Base-by-base conservation (phyloP, 1,140 invertebrate species). In the Argopecten irradians region DNA sequence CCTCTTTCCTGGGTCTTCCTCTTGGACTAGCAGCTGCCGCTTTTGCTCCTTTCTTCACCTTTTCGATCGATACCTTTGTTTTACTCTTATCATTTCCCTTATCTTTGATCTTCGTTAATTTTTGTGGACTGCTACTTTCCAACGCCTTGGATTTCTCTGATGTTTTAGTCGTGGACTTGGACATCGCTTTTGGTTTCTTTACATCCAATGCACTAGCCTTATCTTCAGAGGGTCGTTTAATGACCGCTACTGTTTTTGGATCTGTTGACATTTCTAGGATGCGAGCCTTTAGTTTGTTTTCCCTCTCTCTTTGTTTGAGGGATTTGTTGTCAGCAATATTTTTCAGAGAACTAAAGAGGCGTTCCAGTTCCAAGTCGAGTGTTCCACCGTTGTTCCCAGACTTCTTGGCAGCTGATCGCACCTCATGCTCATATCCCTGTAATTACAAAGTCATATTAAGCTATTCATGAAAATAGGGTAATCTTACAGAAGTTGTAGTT, bases 341-440 rank as follows among this genome's bases (percentile, higher is more conserved):
- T 90, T 90, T 90, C 55, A 90, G 35, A 34, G 89, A 86, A 87
- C 89, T 90, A 32, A 90, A 90, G 34, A 90, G 43, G 32, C 89
- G 84, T 32, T 88, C 89, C n/a, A 90, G n/a, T 55, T 90, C 89
- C 33, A 90, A 88, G 82, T 90, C 89, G n/a, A 90, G 36, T 2
- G 84, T 35, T 19, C 85, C 85, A 0, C 85, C 89, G 33, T 55
- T 86, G n/a, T 84, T 43, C n/a, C 83, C 46, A 82, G 84, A 86
- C 35, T 71, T 90, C 87, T 85, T 86, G 8, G 55, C 55, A 13
- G 82, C 89, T 88, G 82, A 84, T 36, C 87, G 83, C 5, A 90
- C 89, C 88, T 90, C 89, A 34, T 84, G 55, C 87, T 90, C 89
- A 82, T 82, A 90, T 43, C 82, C 84, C 89, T 90, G 43, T 28